phyloP scores from a whole-genome alignment of 2,113 vertebrate genomes.

The Atlantisia rogersi region DNA sequence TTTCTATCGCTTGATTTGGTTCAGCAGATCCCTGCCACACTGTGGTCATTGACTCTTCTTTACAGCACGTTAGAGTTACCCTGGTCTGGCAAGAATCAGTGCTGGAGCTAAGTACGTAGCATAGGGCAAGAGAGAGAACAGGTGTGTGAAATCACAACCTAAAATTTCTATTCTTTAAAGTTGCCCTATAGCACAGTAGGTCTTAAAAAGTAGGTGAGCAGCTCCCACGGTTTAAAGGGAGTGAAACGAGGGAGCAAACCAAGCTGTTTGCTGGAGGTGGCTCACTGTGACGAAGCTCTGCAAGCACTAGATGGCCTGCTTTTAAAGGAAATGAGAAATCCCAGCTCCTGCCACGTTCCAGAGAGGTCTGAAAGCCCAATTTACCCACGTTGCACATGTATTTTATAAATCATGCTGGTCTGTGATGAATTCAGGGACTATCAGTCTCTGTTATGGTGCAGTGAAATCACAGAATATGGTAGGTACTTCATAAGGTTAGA shows the following conservation, averaged over 20 bases:
- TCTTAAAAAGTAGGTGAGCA: not conserved
- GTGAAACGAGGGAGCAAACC: not conserved
- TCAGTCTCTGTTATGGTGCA: not conserved
- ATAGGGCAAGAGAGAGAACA: not conserved
- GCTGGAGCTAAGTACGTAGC: not conserved
- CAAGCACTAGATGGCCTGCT: slow-evolving; percentile 55
- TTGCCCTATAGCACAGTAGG: too few species aligned
- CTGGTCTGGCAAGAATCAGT: not conserved
- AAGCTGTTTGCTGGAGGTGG: not conserved
- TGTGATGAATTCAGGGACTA: not conserved
- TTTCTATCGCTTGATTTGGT: not conserved
- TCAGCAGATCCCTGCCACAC: not conserved
- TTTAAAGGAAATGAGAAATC: not conserved
- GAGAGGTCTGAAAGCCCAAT: not conserved
- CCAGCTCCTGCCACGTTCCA: not conserved
- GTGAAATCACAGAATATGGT: not conserved
- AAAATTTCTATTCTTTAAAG: not conserved
- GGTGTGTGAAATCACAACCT: not conserved
- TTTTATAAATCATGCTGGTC: not conserved
- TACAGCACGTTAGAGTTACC: not conserved
- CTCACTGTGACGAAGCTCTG: not conserved
- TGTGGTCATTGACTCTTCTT: not conserved
- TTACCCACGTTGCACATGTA: not conserved
- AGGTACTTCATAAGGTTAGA: not conserved
- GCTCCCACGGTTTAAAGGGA: not conserved